phyloP scores from a whole-genome alignment of 1,140 invertebrate genomes.

The Asobara japonica region DNA sequence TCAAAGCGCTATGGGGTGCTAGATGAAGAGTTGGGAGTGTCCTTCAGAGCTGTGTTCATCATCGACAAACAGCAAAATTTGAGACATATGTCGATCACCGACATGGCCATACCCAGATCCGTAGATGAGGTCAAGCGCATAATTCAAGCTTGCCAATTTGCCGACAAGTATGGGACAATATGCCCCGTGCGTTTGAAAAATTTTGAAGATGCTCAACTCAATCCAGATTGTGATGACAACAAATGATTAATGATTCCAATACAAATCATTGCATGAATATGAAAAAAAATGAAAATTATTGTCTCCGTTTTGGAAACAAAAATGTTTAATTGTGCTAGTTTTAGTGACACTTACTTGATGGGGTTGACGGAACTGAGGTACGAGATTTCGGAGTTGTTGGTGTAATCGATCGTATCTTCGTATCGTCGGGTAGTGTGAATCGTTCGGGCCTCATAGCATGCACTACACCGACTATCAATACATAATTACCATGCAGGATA shows the following conservation, averaged over 20 bases:
- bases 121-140: conserved; percentile 94
- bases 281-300: background rate
- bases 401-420: conserved; percentile 39
- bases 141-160: conserved; percentile 96
- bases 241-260: no score
- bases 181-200: conserved; percentile 91
- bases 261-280: background rate
- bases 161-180: conserved; percentile 95
- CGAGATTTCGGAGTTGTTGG: conserved; percentile 50
- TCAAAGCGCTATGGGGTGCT: conserved; percentile 91
- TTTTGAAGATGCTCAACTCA: background rate
- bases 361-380: conserved; percentile 42
- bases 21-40: conserved; percentile 91
- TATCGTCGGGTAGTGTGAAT: conserved; percentile 46
- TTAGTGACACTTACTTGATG: conserved; percentile 61
- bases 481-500: conserved; percentile 35
- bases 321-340: no score
- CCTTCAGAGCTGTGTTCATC: conserved; percentile 97
- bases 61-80: conserved; percentile 94
- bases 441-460: conserved; percentile 55
- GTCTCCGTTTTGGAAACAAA: background rate
- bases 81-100: conserved; percentile 98
- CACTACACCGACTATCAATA: conserved; percentile 58
- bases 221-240: conserved; percentile 73
- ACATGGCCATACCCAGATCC: conserved; percentile 79